These are phyloP conservation scores for Trissolcus japonicus DNA, from an alignment of 2,888 invertebrate genomes.

Conservation along the genomic window DNA sequence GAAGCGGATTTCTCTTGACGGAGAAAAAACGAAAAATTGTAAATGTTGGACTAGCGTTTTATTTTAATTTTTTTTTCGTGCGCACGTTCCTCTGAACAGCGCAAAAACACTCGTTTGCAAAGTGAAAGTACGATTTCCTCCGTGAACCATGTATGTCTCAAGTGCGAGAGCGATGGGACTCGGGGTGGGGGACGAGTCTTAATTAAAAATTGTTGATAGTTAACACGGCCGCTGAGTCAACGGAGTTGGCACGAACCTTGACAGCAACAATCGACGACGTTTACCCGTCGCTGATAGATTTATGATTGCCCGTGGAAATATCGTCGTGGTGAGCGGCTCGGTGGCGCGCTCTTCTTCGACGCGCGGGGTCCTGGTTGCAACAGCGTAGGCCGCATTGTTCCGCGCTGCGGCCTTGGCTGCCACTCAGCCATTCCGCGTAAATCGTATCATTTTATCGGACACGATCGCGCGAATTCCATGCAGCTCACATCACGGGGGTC, in stretches of 20 bases:
- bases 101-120: slow-evolving; percentile 52
- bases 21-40: background rate
- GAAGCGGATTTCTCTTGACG: background rate
- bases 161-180: background rate
- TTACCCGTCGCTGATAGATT: slow-evolving; percentile 49
- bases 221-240: slow-evolving; percentile 56
- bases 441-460: slow-evolving; percentile 58
- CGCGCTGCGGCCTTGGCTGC: slow-evolving; percentile 63
- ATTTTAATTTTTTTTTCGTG: background rate
- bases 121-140: slow-evolving; percentile 58
- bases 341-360: slow-evolving; percentile 52
- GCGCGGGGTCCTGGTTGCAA: slow-evolving; percentile 60
- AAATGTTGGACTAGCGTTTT: too few relatives aligned
- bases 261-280: slow-evolving; percentile 56
- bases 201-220: slow-evolving; percentile 59
- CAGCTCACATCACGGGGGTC: slow-evolving; percentile 32
- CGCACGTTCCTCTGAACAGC: background rate
- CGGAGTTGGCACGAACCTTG: slow-evolving; percentile 51
- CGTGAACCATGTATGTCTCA: slow-evolving; percentile 10
- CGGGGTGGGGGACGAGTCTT: slow-evolving; percentile 22
- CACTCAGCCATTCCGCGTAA: slow-evolving; percentile 55
- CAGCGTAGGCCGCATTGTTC: slow-evolving; percentile 64
- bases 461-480: slow-evolving; percentile 54
- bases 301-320: slow-evolving; percentile 56
- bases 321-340: slow-evolving; percentile 53